Evolutionary conservation across 2,888 invertebrate species (phyloP).

Genomic region (Nomada fucata): DNA sequence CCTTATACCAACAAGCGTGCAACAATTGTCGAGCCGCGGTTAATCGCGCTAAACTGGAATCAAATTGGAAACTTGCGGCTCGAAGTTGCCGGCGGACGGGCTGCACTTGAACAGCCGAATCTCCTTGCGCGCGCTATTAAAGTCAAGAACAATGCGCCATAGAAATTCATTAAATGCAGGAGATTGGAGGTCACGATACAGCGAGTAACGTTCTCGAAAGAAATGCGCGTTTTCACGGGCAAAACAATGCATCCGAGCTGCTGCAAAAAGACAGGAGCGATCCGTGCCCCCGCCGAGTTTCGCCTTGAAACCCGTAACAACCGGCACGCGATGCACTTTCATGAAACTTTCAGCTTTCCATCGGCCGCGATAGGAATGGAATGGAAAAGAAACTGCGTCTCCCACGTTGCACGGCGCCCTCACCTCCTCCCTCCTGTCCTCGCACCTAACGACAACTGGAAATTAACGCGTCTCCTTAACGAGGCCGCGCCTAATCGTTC

Average conservation of each 20-base stretch:
- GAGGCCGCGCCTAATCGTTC: constrained; percentile 54
- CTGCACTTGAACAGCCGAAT: too few relatives aligned
- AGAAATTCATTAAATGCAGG: background rate
- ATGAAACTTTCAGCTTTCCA: constrained; percentile 83
- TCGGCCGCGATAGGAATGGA: constrained; percentile 73
- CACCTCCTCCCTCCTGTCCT: too few relatives aligned
- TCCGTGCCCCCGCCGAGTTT: constrained; percentile 19
- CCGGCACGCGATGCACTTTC: constrained; percentile 81
- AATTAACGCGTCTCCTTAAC: constrained; percentile 35
- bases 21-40: too few relatives aligned
- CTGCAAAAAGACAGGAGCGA: background rate
- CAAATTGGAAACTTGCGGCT: too few relatives aligned
- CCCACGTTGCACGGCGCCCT: constrained; percentile 59
- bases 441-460: background rate
- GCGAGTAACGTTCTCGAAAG: constrained; percentile 45
- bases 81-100: too few relatives aligned
- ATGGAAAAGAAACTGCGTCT: constrained; percentile 72
- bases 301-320: constrained; percentile 67
- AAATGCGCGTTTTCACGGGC: background rate
- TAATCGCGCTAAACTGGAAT: too few relatives aligned
- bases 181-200: background rate
- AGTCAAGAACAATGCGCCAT: background rate
- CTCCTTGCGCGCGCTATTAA: background rate
- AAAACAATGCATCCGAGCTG: background rate
- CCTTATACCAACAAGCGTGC: too few relatives aligned